phyloP scores from a whole-genome alignment of 2,797 vertebrate species.

The Megalops cyprinoides region DNA sequence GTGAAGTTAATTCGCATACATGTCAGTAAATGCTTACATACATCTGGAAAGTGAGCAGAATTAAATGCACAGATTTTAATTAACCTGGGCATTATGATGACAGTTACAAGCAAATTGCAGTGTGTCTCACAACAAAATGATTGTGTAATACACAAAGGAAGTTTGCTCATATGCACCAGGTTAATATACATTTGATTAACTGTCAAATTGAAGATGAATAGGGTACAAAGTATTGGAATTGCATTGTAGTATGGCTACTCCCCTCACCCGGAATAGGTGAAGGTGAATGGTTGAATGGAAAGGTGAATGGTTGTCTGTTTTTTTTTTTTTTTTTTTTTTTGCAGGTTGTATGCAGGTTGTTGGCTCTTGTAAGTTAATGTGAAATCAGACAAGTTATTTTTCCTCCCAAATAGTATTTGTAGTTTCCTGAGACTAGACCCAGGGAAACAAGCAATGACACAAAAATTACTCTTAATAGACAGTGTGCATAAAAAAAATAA shows the following conservation, averaged over 20 bases:
- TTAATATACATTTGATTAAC: not conserved
- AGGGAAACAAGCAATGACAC: too few relatives aligned
- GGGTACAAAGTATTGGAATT: not conserved
- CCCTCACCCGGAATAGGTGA: too few relatives aligned
- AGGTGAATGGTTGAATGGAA: too few relatives aligned
- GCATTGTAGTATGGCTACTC: too few relatives aligned
- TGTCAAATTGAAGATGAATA: not conserved
- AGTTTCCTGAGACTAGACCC: not conserved
- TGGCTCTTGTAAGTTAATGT: too few relatives aligned
- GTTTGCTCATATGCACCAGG: not conserved
- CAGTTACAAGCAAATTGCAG: not conserved
- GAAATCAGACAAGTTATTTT: too few relatives aligned
- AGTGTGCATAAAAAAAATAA: too few relatives aligned
- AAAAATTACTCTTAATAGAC: too few relatives aligned
- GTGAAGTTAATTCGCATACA: slow-evolving; percentile 1
- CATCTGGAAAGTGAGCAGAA: not conserved
- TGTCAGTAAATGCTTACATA: not conserved
- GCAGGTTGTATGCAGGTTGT: too few relatives aligned
- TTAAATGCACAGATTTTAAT: not conserved
- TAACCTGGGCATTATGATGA: not conserved
- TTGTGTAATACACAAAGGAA: not conserved
- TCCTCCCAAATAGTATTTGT: not conserved
- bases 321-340: not conserved
- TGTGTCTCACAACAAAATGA: not conserved
- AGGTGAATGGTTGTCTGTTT: not conserved